Percentiles rank a stretch among this genome's conserved stretches.
These are phyloP conservation scores for Biston stratarius DNA, from an alignment of 2,888 invertebrate genomes.

Conservation along the genomic window DNA sequence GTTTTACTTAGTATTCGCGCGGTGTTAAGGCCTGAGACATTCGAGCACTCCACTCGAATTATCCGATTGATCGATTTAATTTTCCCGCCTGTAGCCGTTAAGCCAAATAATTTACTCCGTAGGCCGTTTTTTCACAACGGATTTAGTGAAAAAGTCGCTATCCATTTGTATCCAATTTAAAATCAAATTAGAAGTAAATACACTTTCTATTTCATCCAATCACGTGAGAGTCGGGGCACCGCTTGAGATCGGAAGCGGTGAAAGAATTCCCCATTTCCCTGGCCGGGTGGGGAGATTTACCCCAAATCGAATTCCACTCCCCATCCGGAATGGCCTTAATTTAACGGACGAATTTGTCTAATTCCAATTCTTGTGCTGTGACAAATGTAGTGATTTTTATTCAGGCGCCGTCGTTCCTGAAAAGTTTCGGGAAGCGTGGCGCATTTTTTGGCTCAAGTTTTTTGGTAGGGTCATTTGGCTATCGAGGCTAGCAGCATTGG, in stretches of 20 bases:
- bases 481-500: constrained; percentile 24
- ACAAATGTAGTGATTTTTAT: constrained; percentile 84
- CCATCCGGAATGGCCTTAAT: constrained; percentile 79
- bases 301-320: constrained; percentile 81
- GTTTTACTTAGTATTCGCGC: constrained; percentile 37
- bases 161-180: constrained; percentile 83
- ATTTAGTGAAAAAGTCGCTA: constrained; percentile 70
- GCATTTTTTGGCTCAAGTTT: constrained; percentile 46
- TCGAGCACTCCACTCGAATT: constrained; percentile 47
- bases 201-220: constrained; percentile 79
- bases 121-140: constrained; percentile 57
- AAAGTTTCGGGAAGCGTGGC: constrained; percentile 52
- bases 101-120: constrained; percentile 67
- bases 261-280: constrained; percentile 71
- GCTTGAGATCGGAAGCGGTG: constrained; percentile 66
- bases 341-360: constrained; percentile 85
- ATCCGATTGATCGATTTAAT: constrained; percentile 69
- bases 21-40: constrained; percentile 30
- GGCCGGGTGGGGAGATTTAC: constrained; percentile 73
- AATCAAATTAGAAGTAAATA: constrained; percentile 84
- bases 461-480: constrained; percentile 27
- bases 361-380: constrained; percentile 84
- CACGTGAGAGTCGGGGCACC: constrained; percentile 69
- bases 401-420: constrained; percentile 62
- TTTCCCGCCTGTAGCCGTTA: constrained; percentile 61